Percentiles rank a stretch among this genome's conserved stretches.
Evolutionary conservation across 92 coral and sea anemone genomes (phyloP).

Genomic region (Actinostola sp.): DNA sequence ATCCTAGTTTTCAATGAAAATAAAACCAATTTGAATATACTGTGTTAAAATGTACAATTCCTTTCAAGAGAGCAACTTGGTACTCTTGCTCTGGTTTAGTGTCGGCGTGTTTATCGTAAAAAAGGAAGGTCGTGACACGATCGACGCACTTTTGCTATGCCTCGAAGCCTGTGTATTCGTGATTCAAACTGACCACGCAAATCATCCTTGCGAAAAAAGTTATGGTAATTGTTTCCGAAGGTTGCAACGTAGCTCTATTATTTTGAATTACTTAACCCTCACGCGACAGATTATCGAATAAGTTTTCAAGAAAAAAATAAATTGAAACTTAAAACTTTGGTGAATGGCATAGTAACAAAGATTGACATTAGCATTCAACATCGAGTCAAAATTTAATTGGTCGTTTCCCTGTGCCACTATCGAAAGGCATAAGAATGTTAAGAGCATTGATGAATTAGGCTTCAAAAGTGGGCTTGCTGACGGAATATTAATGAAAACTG

Average conservation of each 20-base stretch:
- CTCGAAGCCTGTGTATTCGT: not conserved
- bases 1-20: not conserved
- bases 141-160: not conserved
- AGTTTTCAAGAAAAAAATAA: not conserved
- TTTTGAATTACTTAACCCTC: conserved; percentile 13
- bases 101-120: conserved; percentile 10
- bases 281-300: conserved; percentile 17
- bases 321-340: not conserved
- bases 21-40: not conserved
- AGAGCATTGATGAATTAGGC: conserved; percentile 6
- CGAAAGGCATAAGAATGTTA: conserved; percentile 16
- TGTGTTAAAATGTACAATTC: not conserved
- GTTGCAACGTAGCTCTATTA: not conserved
- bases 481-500: conserved; percentile 1
- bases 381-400: conserved; percentile 5
- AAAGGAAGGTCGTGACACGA: not conserved
- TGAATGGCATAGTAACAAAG: not conserved
- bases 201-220: conserved; percentile 14
- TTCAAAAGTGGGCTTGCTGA: conserved; percentile 17
- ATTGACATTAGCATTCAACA: not conserved
- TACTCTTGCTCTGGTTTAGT: not conserved
- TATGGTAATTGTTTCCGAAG: conserved; percentile 11
- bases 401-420: conserved; percentile 12
- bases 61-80: not conserved
- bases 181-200: conserved; percentile 18